Evolutionary conservation across 2,797 vertebrate species (phyloP).

Genomic region (Sebastes kiyomatsui): DNA sequence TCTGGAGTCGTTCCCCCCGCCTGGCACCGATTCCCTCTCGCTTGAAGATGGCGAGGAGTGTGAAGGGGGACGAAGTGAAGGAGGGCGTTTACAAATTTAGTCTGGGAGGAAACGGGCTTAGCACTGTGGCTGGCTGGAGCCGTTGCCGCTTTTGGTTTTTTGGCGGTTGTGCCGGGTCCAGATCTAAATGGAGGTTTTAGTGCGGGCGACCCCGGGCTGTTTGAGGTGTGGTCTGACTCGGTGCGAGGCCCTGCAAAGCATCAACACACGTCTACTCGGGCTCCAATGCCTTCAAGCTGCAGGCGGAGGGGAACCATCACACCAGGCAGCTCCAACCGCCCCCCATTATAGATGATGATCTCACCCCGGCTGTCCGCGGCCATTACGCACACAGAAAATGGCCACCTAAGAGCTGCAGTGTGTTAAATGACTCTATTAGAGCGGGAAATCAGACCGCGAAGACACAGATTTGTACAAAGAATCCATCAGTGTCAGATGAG

Average conservation of each 20-base stretch:
- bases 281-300: conserved; percentile 58
- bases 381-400: conserved; percentile 64
- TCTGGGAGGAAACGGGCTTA: conserved; percentile 68
- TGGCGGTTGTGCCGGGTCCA: conserved; percentile 58
- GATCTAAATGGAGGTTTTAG: conserved; percentile 73
- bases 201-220: conserved; percentile 73
- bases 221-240: conserved; percentile 76
- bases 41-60: conserved; percentile 43
- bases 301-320: conserved; percentile 55
- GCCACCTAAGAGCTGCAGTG: conserved; percentile 57
- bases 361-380: conserved; percentile 66
- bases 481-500: background rate
- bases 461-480: background rate
- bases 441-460: background rate
- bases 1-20: conserved; percentile 53
- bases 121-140: conserved; percentile 52
- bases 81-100: conserved; percentile 62
- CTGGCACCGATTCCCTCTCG: conserved; percentile 47
- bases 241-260: conserved; percentile 71
- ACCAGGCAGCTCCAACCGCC: conserved; percentile 52
- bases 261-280: conserved; percentile 67
- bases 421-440: conserved; percentile 16
- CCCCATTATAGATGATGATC: conserved; percentile 74
- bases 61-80: conserved; percentile 41
- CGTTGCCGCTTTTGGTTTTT: conserved; percentile 48